Conservation (phyloP, 2,113 vertebrate genomes). For the Rhadina sibilatrix region DNA sequence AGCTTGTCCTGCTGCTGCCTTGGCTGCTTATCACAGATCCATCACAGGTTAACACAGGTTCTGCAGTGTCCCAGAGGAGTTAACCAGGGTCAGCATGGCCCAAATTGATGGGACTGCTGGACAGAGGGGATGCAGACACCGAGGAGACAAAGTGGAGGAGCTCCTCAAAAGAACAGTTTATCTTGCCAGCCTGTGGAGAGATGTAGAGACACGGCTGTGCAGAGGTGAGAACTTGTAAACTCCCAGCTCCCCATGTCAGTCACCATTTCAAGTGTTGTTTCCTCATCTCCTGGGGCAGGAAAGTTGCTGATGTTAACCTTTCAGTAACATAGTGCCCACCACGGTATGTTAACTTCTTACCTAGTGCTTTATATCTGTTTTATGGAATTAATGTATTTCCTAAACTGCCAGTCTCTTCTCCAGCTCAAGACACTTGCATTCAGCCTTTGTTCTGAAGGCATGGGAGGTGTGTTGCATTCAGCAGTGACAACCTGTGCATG, state of each 20-base stretch:
- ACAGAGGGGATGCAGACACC: background rate
- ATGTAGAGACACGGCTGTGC: background rate
- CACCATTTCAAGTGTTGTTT: background rate
- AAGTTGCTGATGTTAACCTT: background rate
- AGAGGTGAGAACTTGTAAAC: background rate
- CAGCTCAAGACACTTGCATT: background rate
- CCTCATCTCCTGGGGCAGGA: background rate
- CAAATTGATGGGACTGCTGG: background rate
- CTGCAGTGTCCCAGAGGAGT: background rate
- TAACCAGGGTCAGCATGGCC: background rate
- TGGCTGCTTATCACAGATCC: background rate
- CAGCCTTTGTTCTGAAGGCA: background rate
- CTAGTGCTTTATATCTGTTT: background rate
- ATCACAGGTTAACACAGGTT: background rate
- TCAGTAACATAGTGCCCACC: background rate
- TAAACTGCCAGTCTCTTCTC: background rate
- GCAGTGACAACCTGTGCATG: background rate
- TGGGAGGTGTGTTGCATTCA: background rate
- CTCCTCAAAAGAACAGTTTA: background rate
- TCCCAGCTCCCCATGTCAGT: background rate
- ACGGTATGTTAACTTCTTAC: background rate
- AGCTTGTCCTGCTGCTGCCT: accelerated
- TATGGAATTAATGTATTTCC: background rate
- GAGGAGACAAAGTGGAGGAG: background rate
- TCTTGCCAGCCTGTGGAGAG: background rate